Conservation (phyloP, 2,113 vertebrate genomes). For the Dolichotis patagonum region DNA sequence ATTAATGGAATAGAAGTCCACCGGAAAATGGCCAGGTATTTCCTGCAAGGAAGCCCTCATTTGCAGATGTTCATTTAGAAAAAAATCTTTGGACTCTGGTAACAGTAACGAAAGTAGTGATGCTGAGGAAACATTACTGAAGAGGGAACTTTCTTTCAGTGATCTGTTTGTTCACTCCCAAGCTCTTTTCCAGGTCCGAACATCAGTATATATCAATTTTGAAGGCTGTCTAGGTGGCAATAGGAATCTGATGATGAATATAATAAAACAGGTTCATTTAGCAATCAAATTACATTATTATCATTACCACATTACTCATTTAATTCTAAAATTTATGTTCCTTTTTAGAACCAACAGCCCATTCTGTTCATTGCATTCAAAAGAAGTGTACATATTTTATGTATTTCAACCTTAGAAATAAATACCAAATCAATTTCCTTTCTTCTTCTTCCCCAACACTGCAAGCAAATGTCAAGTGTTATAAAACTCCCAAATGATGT, state of each 20-base stretch:
- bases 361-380: slow-evolving; percentile 47
- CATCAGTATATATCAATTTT: slow-evolving; percentile 53
- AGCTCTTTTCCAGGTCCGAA: slow-evolving; percentile 47
- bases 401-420: slow-evolving; percentile 46
- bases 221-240: slow-evolving; percentile 62
- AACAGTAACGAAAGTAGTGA: neutral
- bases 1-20: neutral
- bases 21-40: neutral
- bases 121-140: neutral
- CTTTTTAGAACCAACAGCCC: slow-evolving; percentile 71
- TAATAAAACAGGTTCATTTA: slow-evolving; percentile 76
- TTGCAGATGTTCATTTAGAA: neutral
- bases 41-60: neutral
- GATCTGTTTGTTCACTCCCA: neutral
- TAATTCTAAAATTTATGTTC: slow-evolving; percentile 77
- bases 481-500: slow-evolving; percentile 69
- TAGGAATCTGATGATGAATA: slow-evolving; percentile 58
- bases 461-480: slow-evolving; percentile 66
- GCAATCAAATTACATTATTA: slow-evolving; percentile 70
- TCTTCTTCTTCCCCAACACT: slow-evolving; percentile 41
- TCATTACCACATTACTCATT: slow-evolving; percentile 70
- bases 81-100: neutral
- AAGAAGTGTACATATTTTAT: slow-evolving; percentile 63
- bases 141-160: slow-evolving; percentile 36
- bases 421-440: slow-evolving; percentile 45